phyloP scores from a whole-genome alignment of 2,888 invertebrate species.

The Platynereis dumerilii region DNA sequence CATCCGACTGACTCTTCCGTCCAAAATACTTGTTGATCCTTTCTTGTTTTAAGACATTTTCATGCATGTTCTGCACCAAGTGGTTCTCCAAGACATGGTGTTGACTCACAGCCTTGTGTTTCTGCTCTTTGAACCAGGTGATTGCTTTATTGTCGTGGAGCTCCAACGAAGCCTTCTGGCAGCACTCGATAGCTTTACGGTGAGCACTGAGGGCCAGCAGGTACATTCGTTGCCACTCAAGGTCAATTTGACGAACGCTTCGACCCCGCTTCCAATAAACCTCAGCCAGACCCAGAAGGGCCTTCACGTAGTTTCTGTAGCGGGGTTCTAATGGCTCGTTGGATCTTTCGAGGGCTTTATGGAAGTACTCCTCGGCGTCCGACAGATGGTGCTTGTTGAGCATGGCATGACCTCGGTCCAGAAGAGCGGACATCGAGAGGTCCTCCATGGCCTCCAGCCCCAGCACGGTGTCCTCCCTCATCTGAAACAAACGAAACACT shows the following conservation, averaged over 20 bases:
- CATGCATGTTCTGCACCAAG: too few species aligned
- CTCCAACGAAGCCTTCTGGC: conserved; percentile 38
- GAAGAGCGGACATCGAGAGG: conserved; percentile 1
- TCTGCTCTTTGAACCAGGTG: conserved; percentile 14
- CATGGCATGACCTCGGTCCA: conserved; percentile 3
- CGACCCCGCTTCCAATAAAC: conserved; percentile 28
- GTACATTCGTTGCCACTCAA: conserved; percentile 49
- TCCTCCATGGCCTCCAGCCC: conserved; percentile 13
- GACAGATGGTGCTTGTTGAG: conserved; percentile 19
- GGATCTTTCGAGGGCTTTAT: conserved; percentile 8
- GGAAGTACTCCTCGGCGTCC: conserved; percentile 22
- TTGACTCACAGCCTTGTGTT: not conserved
- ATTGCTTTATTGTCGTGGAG: not conserved
- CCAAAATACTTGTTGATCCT: too few species aligned
- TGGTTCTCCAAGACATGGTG: not conserved
- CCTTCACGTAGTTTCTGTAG: conserved; percentile 7
- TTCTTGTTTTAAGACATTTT: too few species aligned
- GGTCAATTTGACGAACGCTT: conserved; percentile 8
- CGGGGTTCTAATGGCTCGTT: conserved; percentile 1
- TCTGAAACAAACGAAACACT: not conserved
- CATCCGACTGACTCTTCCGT: too few species aligned
- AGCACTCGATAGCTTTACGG: conserved; percentile 49
- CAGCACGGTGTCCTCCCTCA: conserved; percentile 6
- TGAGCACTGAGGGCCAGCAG: conserved; percentile 53
- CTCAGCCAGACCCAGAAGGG: conserved; percentile 32